Evolutionary conservation across 2,888 invertebrate genomes (phyloP), one percentile per base, ranked within the genome.

Genomic region (Drosophila melanocephala): DNA sequence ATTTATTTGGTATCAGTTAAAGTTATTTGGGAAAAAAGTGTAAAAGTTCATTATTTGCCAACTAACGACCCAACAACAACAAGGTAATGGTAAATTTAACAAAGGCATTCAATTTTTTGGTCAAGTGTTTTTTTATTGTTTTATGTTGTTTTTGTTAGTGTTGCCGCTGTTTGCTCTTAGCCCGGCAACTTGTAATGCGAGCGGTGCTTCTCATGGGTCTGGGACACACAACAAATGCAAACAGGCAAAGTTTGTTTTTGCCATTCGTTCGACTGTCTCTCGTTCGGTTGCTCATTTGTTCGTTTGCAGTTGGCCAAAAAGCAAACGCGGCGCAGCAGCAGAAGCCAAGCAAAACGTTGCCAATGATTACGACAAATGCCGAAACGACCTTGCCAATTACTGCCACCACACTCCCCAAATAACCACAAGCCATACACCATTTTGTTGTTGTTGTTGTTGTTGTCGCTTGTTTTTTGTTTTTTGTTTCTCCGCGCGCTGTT

Each of bases 361-460:
- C 86, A 84, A 84, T 80, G 90, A 88, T 87, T 90, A 88, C 92
- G 82, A 81, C 86, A 91, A 92, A 92, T 91, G 92, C 84, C 84
- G 92, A 75, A 92, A 92, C 92, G 92, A 92, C 92, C 92, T 92
- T 92, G 92, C 91, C 91, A 90, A 92, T 92, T 88, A 91, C 91
- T 79, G 85, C 52, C 87, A 79, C 59, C 64, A 52, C 66, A 69
- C 63, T 47, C 64, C 56, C 64, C 63, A 57, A 35, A 30, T 39
- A 60, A 44, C 58, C 52, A 35, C 30, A 33, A 58, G 57, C 55
- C 22, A 44, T 44, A 52, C 52, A 33, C 32, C 53, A 66, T 72
- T 75, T 60, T 52, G 9, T 56, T 55, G 52, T 75, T 59, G 56
- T 69, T 66, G 12, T 12, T 33, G 35, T 5, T 35, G 14, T 35